These are phyloP conservation scores for Lagothrix lagotricha DNA, from an alignment of 2,797 vertebrate species.

Conservation along the genomic window DNA sequence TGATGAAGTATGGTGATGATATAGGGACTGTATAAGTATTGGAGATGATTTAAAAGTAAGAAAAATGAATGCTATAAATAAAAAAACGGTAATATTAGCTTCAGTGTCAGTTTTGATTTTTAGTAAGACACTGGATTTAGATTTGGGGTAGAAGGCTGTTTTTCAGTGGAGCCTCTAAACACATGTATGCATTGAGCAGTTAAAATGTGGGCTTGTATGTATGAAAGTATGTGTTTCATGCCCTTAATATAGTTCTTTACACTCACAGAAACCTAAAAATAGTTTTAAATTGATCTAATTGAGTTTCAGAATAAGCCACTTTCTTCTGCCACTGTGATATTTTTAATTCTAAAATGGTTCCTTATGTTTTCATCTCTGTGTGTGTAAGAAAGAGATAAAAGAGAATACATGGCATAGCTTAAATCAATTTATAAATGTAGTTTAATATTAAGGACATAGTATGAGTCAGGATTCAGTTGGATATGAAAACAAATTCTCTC, in stretches of 20 bases:
- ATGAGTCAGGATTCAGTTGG: background rate
- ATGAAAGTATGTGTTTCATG: background rate
- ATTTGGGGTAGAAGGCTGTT: rapidly evolving
- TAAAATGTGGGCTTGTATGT: background rate
- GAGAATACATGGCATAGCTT: background rate
- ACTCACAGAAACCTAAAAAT: background rate
- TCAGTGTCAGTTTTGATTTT: background rate
- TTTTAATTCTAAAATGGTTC: conserved; percentile 12
- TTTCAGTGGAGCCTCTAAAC: background rate
- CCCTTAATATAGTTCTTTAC: background rate
- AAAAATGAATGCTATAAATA: background rate
- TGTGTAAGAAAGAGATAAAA: conserved; percentile 23
- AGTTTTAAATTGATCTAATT: background rate
- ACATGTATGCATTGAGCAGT: background rate
- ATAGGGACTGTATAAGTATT: background rate
- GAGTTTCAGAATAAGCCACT: background rate
- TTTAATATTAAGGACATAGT: background rate
- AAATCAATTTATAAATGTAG: conserved; percentile 8
- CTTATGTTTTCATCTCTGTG: background rate
- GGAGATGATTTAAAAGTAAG: background rate
- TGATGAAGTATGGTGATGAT: background rate
- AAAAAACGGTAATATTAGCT: background rate
- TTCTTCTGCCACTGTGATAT: background rate
- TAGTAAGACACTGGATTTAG: background rate
- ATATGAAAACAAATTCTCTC: background rate